Base-by-base conservation (phyloP, 2,888 invertebrate species). In the Idaea aversata region DNA sequence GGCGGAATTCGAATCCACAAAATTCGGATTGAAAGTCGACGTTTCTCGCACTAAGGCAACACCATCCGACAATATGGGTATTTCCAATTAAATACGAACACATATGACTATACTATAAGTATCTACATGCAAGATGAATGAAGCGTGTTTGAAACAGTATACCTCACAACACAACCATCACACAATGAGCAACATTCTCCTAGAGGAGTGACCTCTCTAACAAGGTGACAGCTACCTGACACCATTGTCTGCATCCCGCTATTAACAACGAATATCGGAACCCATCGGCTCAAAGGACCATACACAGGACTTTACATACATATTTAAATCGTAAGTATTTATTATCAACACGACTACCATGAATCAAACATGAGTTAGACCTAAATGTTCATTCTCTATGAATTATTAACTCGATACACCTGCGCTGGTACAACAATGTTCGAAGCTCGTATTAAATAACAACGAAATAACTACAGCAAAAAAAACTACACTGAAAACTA, bases 221-320 rank as follows among this genome's bases (percentile, higher is more conserved):
- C 88, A 87, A 90, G 90, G 90, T 89, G 88, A 90, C 89, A 81
- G 86, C 79, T 86, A 91, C 86, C 89, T 87, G 90, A 90, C 85
- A 88, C 88, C 86, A 87, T 88, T 88, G 84, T 88, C 83, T 80
- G 83, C 84, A 86, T 83, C 80, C 82, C 79, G 77, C 83, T 83
- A 83, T 85, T 83, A 86, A 84, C 82, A 83, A 79, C 80, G 85
- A 85, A 87, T 88, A 88, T 88, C 88, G 83, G 47, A 47, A 47
- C 47, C 13, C 3, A 13, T 47, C 47, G 25, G 25, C 25, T 25
- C 25, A 25, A 25, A 47, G 5, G 13, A 47, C 47, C 47, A 4
- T 36, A 36, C 6, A 4, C 36, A 36, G 36, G 36, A 10, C 6
- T 36, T 36, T 10, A 36, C 36, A 36, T 36, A 25, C 25, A 25